Evolutionary conservation across 2,797 vertebrate genomes (phyloP), one percentile per base, ranked within the genome.

Genomic region (Limosa lapponica): DNA sequence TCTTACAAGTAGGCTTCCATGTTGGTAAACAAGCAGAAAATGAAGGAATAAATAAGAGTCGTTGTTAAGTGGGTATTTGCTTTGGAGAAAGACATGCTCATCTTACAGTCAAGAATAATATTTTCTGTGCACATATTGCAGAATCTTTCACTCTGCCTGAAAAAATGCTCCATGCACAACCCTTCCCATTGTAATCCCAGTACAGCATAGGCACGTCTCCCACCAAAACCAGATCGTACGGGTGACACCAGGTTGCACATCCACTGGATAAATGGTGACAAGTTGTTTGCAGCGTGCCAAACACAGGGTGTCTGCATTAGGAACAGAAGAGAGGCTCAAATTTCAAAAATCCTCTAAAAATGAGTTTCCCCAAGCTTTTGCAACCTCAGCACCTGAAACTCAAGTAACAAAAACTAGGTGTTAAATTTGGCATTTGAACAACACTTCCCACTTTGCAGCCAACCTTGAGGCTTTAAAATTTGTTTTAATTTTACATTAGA

Each of bases 361-460:
- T 10, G 5, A 48, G 23, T 41, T 71, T 84, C 34, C 74, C 62
- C 32, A 20, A 7, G 13, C 46, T 88, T 88, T 74, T 88, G 90
- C 90, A 94, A 22, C 66, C 77, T 93, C 71, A 85, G 93, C 87
- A 86, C 84, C 87, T 86, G 87, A 71, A 71, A 48, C 46, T 39
- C 24, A 15, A 81, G 61, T 52, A 92, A 94, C 94, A 95, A 94
- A 94, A 94, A 30, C 51, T 91, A 89, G 88, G 93, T 83, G 89
- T 87, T 67, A 93, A 72, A 80, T 64, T 64, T 96, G 88, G 89
- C 93, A 61, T 61, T 36, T 46, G 37, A 89, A 46, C 55, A 65
- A 39, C 5, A 8, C 65, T 91, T 91, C 64, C 73, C 32, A 44
- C 55, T 82, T 57, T 11, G 32, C 49, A 93, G 85, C 81, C 85